Evolutionary conservation across 2,113 vertebrate genomes (phyloP).

Genomic region (Triplophysa dalaica): DNA sequence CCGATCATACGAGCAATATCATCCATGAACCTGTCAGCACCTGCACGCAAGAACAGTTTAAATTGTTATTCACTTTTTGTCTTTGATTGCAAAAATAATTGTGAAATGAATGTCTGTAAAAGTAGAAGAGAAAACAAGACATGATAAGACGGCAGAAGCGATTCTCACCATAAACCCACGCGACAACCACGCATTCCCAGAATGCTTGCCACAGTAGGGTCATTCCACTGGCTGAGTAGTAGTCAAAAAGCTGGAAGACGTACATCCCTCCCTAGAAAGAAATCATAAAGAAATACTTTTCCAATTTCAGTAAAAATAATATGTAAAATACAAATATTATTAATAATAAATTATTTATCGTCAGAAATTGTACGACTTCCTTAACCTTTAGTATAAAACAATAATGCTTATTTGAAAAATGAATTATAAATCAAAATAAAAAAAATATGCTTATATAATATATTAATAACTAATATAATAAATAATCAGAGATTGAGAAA

Average conservation of each 20-base stretch:
- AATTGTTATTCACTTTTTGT: not conserved
- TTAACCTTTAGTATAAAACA: no score
- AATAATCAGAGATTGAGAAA: no score
- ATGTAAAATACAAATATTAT: no score
- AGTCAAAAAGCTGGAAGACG: slow-evolving; percentile 83
- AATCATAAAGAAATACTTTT: not conserved
- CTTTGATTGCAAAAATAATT: not conserved
- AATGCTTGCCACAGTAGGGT: slow-evolving; percentile 83
- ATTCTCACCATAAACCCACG: slow-evolving; percentile 81
- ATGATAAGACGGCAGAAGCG: not conserved
- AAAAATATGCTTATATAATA: no score
- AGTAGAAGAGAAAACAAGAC: not conserved
- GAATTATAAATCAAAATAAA: no score
- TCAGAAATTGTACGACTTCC: no score
- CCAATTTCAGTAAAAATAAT: no score
- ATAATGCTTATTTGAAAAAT: no score
- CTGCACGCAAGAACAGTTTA: slow-evolving; percentile 55
- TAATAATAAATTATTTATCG: no score
- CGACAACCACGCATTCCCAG: slow-evolving; percentile 81
- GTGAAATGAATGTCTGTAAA: not conserved
- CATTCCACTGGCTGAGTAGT: slow-evolving; percentile 84
- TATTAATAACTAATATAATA: no score
- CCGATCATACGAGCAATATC: slow-evolving; percentile 83
- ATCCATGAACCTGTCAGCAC: slow-evolving; percentile 83
- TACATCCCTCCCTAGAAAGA: slow-evolving; percentile 79